A percentile compares a stretch with the other conserved stretches of the same genome.
Evolutionary conservation across 1,140 invertebrate genomes (phyloP).

Genomic region (Drosophila subobscura): DNA sequence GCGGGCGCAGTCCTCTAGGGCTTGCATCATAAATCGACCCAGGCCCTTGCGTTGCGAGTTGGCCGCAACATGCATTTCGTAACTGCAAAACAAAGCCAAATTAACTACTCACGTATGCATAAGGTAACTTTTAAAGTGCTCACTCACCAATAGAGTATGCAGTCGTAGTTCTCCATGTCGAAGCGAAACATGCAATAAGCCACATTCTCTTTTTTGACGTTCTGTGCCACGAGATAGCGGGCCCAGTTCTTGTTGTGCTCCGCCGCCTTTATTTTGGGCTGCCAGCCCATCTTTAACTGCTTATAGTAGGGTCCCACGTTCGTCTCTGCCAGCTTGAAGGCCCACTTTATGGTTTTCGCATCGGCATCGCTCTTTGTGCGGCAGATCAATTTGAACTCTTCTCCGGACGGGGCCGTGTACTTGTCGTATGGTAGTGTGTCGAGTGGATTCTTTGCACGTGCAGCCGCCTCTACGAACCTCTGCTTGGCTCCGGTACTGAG

Average conservation of each 20-base stretch:
- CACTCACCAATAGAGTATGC: slow-evolving; percentile 91
- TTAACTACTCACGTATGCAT: background rate
- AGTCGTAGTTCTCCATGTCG: slow-evolving; percentile 90
- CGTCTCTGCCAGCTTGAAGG: slow-evolving; percentile 86
- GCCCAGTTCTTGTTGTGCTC: slow-evolving; percentile 88
- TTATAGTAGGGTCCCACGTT: slow-evolving; percentile 88
- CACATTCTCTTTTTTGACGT: slow-evolving; percentile 84
- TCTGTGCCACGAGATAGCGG: slow-evolving; percentile 86
- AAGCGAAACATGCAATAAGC: slow-evolving; percentile 92
- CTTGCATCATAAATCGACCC: slow-evolving; percentile 91
- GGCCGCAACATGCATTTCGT: slow-evolving; percentile 92
- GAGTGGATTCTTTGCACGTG: slow-evolving; percentile 69
- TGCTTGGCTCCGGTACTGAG: slow-evolving; percentile 70
- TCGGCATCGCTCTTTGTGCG: slow-evolving; percentile 74
- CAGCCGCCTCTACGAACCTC: slow-evolving; percentile 70
- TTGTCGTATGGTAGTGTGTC: slow-evolving; percentile 50
- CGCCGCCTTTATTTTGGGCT: slow-evolving; percentile 86
- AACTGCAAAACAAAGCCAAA: slow-evolving; percentile 84
- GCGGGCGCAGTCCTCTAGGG: slow-evolving; percentile 90
- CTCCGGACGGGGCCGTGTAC: slow-evolving; percentile 47
- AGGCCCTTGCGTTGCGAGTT: slow-evolving; percentile 88
- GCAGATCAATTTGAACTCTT: slow-evolving; percentile 69
- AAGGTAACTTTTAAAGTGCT: background rate
- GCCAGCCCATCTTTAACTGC: slow-evolving; percentile 87
- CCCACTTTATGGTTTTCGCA: slow-evolving; percentile 85